These are phyloP conservation scores for Pogonocherus hispidulus DNA, from an alignment of 2,888 invertebrate species.

Conservation along the genomic window DNA sequence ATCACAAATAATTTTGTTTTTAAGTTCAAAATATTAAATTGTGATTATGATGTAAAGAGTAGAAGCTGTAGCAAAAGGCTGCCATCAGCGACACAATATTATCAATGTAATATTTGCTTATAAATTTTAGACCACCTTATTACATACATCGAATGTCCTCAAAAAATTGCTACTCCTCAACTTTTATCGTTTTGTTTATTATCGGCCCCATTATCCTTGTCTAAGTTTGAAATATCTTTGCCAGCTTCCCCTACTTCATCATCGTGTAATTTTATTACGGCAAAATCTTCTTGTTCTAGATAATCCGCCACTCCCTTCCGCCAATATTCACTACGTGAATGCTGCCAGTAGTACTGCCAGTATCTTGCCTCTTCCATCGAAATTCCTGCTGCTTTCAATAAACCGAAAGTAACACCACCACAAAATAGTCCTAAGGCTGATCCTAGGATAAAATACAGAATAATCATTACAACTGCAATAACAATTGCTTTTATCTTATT, in stretches of 20 bases:
- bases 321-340: conserved; percentile 64
- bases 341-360: conserved; percentile 72
- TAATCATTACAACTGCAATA: too few species aligned
- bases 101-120: too few species aligned
- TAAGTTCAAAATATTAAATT: too few species aligned
- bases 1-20: too few species aligned
- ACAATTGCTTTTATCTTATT: too few species aligned
- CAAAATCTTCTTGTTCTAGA: conserved; percentile 59
- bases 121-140: too few species aligned
- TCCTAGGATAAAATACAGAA: conserved; percentile 71
- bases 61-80: too few species aligned
- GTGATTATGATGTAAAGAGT: too few species aligned
- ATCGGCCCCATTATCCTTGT: conserved; percentile 30
- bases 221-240: conserved; percentile 55
- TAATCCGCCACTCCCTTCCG: conserved; percentile 58
- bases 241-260: conserved; percentile 52
- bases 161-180: too few species aligned
- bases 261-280: conserved; percentile 55
- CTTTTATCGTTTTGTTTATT: neutral
- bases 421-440: conserved; percentile 74
- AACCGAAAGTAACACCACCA: conserved; percentile 71
- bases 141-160: too few species aligned
- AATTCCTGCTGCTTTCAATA: conserved; percentile 74
- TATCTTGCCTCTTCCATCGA: conserved; percentile 77
- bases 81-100: too few species aligned